Percentiles rank a stretch among this genome's conserved stretches.
These are phyloP conservation scores for Planiliza haematocheilus DNA, from an alignment of 2,113 vertebrate genomes.

Conservation along the genomic window DNA sequence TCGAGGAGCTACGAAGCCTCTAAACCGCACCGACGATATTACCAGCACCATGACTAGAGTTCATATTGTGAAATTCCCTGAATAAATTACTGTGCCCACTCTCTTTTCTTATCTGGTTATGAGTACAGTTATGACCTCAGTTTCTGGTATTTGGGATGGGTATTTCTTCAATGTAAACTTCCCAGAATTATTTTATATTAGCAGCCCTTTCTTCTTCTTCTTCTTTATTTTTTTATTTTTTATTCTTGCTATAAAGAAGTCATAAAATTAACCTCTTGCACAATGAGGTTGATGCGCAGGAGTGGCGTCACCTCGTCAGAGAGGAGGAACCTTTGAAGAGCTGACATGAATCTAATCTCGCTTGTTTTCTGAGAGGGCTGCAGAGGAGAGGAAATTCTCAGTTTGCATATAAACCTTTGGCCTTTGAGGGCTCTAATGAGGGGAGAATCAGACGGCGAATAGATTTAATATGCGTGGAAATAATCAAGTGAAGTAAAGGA, in stretches of 20 bases:
- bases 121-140: constrained; percentile 56
- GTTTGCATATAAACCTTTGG: too few species aligned
- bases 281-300: too few species aligned
- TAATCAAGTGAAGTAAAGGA: too few species aligned
- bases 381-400: too few species aligned
- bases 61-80: constrained; percentile 76
- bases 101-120: constrained; percentile 66
- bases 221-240: constrained; percentile 3
- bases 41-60: constrained; percentile 26
- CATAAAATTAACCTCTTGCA: constrained; percentile 26
- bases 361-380: too few species aligned
- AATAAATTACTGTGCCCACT: constrained; percentile 76
- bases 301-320: too few species aligned
- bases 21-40: constrained; percentile 48
- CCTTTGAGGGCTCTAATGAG: too few species aligned
- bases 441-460: too few species aligned
- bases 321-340: too few species aligned
- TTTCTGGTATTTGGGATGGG: constrained; percentile 71
- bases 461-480: too few species aligned
- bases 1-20: constrained; percentile 34
- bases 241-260: neutral
- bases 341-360: too few species aligned
- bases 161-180: constrained; percentile 63
- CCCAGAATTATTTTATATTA: constrained; percentile 56
- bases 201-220: too few species aligned